A percentile compares a stretch with the other conserved stretches of the same genome.
These are phyloP conservation scores for Pluvianellus socialis DNA, from an alignment of 2,113 vertebrate genomes.

Conservation along the genomic window DNA sequence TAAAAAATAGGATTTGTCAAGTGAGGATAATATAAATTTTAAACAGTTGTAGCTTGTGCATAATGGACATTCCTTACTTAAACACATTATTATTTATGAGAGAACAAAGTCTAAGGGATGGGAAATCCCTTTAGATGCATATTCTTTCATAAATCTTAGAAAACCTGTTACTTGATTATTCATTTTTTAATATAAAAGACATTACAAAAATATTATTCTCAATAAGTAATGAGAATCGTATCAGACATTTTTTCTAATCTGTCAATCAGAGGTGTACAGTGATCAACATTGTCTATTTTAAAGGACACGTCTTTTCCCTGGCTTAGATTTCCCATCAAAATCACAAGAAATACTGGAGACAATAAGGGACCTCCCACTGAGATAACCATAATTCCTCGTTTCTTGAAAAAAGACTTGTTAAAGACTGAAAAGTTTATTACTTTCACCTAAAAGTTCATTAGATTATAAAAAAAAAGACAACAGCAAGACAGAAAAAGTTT, in stretches of 20 bases:
- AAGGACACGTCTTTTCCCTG: not conserved
- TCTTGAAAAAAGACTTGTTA: not conserved
- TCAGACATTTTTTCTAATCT: not conserved
- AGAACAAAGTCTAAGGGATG: not conserved
- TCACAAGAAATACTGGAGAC: not conserved
- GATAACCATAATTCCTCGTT: not conserved
- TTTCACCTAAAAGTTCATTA: not conserved
- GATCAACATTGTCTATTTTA: not conserved
- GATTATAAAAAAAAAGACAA: not conserved
- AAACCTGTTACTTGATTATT: not conserved
- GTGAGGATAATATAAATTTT: not conserved
- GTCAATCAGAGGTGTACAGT: not conserved
- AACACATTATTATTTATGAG: not conserved
- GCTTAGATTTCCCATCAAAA: not conserved
- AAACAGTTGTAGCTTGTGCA: not conserved
- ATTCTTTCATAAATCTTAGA: not conserved
- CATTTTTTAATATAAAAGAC: not conserved
- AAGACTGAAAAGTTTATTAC: not conserved
- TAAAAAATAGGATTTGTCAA: not conserved
- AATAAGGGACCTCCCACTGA: not conserved
- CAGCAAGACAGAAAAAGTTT: not conserved
- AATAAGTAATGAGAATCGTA: not conserved
- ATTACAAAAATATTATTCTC: not conserved
- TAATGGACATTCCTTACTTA: not conserved
- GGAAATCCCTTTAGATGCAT: not conserved